phyloP scores from a whole-genome alignment of 2,888 invertebrate species.

The Agrypnus murinus region DNA sequence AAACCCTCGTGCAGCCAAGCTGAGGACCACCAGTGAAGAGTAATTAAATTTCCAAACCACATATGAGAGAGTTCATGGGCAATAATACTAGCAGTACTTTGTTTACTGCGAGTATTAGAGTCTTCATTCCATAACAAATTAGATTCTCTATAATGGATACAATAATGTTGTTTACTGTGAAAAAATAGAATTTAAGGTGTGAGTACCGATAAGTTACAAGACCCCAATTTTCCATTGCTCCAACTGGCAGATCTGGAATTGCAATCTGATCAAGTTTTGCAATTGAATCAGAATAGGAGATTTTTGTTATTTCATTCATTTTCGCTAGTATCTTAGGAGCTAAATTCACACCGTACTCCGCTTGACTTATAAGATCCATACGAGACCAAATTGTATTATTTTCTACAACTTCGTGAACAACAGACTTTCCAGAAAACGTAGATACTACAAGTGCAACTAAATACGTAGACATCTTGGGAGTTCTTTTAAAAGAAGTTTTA shows the following conservation, averaged over 20 bases:
- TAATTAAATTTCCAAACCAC: conserved; percentile 88
- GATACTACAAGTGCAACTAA: conserved; percentile 89
- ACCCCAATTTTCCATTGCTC: conserved; percentile 96
- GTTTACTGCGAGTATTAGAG: conserved; percentile 75
- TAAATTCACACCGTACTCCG: conserved; percentile 69
- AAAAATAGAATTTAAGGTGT: no score
- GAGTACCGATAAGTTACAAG: conserved; percentile 86
- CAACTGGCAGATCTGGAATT: conserved; percentile 87
- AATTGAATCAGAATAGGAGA: conserved; percentile 69
- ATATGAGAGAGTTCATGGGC: conserved; percentile 88
- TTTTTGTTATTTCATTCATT: conserved; percentile 76
- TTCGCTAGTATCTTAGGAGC: conserved; percentile 71
- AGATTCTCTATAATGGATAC: conserved; percentile 75
- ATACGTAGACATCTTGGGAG: conserved; percentile 87
- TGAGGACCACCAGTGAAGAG: conserved; percentile 84
- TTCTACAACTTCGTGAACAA: neutral
- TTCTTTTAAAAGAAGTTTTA: conserved; percentile 63
- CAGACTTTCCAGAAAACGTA: conserved; percentile 75
- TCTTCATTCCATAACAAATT: conserved; percentile 73
- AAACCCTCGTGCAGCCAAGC: conserved; percentile 86
- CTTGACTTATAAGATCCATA: conserved; percentile 70
- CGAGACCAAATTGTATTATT: conserved; percentile 69
- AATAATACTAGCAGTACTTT: conserved; percentile 79
- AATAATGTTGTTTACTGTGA: conserved; percentile 31
- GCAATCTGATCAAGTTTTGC: conserved; percentile 89